phyloP scores from a whole-genome alignment of 2,113 vertebrate species.

The Urocolius indicus region DNA sequence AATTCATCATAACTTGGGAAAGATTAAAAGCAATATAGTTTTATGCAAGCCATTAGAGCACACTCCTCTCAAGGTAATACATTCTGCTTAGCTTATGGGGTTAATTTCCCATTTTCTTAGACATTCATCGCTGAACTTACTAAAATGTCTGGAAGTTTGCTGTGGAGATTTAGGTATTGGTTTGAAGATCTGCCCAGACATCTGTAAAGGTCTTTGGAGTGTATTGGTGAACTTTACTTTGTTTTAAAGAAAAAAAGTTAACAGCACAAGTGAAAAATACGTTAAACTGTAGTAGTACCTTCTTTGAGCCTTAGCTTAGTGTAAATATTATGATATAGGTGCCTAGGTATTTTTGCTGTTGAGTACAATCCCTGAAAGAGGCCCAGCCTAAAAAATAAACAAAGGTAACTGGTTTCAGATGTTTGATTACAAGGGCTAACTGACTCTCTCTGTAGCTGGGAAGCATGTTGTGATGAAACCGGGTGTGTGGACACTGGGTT shows the following conservation, averaged over 20 bases:
- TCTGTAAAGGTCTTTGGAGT: background rate
- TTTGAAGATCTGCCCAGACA: background rate
- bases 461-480: background rate
- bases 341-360: background rate
- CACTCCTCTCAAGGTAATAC: background rate
- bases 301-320: background rate
- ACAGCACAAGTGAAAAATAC: background rate
- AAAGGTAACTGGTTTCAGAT: conserved; percentile 53
- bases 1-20: background rate
- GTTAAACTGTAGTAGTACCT: background rate
- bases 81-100: background rate
- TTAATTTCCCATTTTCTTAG: background rate
- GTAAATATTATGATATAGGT: conserved; percentile 35
- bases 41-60: background rate
- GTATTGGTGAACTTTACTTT: background rate
- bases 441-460: background rate
- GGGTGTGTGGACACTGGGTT: background rate
- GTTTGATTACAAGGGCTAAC: background rate
- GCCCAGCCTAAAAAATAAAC: conserved; percentile 51
- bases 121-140: background rate
- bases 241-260: background rate
- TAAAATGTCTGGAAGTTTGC: background rate
- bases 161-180: background rate
- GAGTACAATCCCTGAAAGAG: background rate
- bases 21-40: background rate